Evolutionary conservation across 2,888 invertebrate species (phyloP).

Genomic region (Troides aeacus): DNA sequence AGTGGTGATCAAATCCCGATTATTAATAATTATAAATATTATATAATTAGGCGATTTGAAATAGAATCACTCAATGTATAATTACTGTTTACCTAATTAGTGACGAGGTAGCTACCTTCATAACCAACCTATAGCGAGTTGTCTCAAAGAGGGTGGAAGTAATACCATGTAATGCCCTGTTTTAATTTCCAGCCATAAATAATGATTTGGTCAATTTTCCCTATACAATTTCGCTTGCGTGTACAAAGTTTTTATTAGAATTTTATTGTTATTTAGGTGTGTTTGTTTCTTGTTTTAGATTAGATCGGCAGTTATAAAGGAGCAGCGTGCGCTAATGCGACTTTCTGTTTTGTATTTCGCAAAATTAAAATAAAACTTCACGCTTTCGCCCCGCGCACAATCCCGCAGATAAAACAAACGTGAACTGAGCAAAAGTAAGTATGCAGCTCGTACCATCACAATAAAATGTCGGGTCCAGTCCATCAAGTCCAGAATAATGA

Average conservation of each 20-base stretch:
- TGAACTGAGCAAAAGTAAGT: conserved; percentile 10
- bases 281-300: conserved; percentile 80
- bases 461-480: conserved; percentile 57
- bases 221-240: conserved; percentile 75
- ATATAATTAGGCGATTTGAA: not conserved
- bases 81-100: conserved; percentile 29
- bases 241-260: conserved; percentile 78
- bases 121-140: conserved; percentile 47
- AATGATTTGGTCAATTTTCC: conserved; percentile 79
- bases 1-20: too few relatives aligned
- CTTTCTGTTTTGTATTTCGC: conserved; percentile 68
- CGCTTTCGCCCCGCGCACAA: conserved; percentile 34
- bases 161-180: conserved; percentile 70
- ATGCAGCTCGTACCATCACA: conserved; percentile 46
- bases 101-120: conserved; percentile 46
- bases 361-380: conserved; percentile 64
- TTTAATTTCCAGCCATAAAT: conserved; percentile 78
- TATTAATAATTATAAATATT: not conserved
- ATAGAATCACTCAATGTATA: not conserved
- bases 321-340: conserved; percentile 75
- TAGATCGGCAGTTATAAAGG: conserved; percentile 76
- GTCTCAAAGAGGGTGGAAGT: conserved; percentile 65
- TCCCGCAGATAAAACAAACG: conserved; percentile 19
- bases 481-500: conserved; percentile 48
- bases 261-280: conserved; percentile 80